Conservation (phyloP, 2,113 vertebrate species). For the Varanus salvator region DNA sequence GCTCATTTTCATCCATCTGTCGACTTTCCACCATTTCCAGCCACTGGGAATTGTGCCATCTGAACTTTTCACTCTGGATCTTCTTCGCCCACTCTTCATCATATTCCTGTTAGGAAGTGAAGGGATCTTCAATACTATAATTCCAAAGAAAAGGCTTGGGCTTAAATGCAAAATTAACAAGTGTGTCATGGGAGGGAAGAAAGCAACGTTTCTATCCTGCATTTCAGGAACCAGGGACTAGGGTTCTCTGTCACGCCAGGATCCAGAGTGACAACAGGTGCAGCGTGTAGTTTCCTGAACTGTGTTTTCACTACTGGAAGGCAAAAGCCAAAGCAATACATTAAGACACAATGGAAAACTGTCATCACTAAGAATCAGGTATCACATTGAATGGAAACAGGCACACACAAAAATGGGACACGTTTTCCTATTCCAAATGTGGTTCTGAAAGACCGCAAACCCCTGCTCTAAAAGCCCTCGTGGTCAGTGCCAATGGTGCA, state of each 20-base stretch:
- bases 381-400: not conserved
- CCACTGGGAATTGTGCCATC: conserved; percentile 97
- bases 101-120: conserved; percentile 82
- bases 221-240: not conserved
- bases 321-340: not conserved
- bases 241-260: not conserved
- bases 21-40: conserved; percentile 93
- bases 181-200: not conserved
- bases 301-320: not conserved
- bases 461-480: not conserved
- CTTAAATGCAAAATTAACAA: not conserved
- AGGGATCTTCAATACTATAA: conserved; percentile 2
- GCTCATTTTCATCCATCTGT: conserved; percentile 88
- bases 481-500: not conserved
- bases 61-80: conserved; percentile 92
- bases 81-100: conserved; percentile 92
- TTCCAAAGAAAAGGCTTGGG: not conserved
- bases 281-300: not conserved
- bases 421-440: not conserved
- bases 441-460: not conserved
- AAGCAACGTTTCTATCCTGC: not conserved
- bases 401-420: not conserved
- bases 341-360: not conserved
- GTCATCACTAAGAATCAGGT: not conserved
- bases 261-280: not conserved